phyloP scores from a whole-genome alignment of 2,113 vertebrate genomes.

The Phylloscopus trochiloides region DNA sequence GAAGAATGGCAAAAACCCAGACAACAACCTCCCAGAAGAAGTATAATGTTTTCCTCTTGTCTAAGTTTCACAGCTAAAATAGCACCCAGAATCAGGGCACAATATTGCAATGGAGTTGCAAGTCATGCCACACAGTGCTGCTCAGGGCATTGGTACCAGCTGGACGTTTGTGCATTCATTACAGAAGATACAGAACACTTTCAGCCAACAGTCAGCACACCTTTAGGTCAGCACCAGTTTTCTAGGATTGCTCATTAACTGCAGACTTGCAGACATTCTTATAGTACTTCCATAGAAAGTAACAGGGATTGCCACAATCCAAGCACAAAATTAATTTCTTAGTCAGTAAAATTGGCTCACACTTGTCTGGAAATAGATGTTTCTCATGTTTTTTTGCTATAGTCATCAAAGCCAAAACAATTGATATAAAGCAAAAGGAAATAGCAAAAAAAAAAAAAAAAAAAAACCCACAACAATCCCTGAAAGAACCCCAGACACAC shows the following conservation, averaged over 20 bases:
- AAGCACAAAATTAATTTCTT: neutral
- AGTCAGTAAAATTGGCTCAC: neutral
- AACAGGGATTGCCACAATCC: neutral
- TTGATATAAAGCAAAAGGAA: neutral
- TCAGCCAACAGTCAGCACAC: neutral
- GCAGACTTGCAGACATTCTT: neutral
- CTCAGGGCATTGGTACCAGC: neutral
- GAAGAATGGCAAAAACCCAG: too few species aligned
- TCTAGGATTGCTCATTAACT: neutral
- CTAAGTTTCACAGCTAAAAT: neutral
- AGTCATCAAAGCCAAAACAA: neutral
- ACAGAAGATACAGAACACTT: neutral
- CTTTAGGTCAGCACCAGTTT: neutral
- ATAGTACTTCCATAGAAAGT: neutral
- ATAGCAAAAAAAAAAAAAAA: neutral
- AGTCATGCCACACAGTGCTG: rapidly evolving
- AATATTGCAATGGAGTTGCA: neutral
- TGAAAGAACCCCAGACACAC: rapidly evolving
- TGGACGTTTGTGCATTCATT: neutral
- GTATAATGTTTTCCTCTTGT: neutral
- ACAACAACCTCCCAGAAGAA: too few species aligned
- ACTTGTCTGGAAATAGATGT: neutral
- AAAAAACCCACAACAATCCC: rapidly evolving
- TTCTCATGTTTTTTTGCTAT: neutral
- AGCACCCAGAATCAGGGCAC: neutral